Percentiles rank a stretch among this genome's conserved stretches.
Conservation (phyloP, 2,113 vertebrate species). For the Illadopsis cleaveri region DNA sequence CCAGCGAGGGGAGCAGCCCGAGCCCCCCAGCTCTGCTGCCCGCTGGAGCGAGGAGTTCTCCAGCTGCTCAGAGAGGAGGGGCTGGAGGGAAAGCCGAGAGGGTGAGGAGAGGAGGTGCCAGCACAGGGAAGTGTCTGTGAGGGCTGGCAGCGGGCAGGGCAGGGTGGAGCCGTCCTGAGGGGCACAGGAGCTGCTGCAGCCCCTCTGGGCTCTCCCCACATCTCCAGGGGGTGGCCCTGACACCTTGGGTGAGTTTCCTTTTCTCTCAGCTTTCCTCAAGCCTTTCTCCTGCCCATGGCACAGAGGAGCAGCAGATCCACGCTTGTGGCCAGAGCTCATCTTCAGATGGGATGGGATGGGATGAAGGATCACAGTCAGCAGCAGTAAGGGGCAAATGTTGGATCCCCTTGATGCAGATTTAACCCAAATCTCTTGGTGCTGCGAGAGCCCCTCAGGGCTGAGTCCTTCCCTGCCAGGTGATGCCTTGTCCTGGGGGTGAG, state of each 20-base stretch:
- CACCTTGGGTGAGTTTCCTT: background rate
- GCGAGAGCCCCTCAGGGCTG: fast-evolving
- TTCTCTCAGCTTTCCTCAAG: background rate
- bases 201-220: background rate
- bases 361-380: background rate
- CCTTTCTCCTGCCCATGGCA: background rate
- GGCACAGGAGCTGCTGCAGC: background rate
- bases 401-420: background rate
- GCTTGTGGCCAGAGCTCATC: fast-evolving
- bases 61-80: background rate
- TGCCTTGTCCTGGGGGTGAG: background rate
- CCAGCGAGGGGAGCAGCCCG: fast-evolving
- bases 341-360: no score
- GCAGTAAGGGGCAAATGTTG: fast-evolving
- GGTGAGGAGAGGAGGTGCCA: background rate
- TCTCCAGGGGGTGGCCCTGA: background rate
- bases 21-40: background rate
- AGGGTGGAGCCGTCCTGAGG: fast-evolving
- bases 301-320: fast-evolving
- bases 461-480: background rate
- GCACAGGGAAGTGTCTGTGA: background rate
- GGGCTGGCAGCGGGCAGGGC: background rate
- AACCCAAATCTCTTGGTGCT: background rate
- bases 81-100: background rate
- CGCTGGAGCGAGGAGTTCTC: background rate